Evolutionary conservation across 2,113 vertebrate species (phyloP).

Genomic region (Ophthalmolycus amberensis): DNA sequence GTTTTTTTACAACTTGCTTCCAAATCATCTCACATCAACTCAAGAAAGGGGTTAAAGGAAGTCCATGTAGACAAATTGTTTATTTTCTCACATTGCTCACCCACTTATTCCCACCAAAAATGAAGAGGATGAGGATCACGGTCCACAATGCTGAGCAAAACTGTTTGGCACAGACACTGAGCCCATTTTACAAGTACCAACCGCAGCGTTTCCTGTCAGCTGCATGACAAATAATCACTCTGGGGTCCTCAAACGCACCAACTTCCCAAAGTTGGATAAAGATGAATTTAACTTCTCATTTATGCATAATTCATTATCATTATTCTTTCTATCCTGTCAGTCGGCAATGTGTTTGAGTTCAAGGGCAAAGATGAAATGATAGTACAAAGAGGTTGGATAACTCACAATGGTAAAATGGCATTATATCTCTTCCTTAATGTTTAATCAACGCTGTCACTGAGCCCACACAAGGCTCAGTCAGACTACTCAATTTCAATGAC

Average conservation of each 20-base stretch:
- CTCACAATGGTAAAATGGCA: constrained; percentile 81
- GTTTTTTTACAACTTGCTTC: constrained; percentile 10
- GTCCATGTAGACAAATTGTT: constrained; percentile 20
- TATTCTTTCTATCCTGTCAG: constrained; percentile 80
- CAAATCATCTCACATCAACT: constrained; percentile 31
- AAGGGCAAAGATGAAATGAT: constrained; percentile 82
- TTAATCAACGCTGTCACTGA: constrained; percentile 82
- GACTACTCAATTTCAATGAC: constrained; percentile 80
- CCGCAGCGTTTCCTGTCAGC: constrained; percentile 71
- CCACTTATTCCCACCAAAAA: constrained; percentile 7
- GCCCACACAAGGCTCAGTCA: constrained; percentile 79
- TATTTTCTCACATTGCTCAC: constrained; percentile 23
- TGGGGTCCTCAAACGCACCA: constrained; percentile 71
- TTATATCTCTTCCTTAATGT: constrained; percentile 84
- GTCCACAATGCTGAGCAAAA: constrained; percentile 29
- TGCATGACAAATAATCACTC: constrained; percentile 75
- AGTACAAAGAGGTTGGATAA: constrained; percentile 78
- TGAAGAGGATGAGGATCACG: constrained; percentile 31
- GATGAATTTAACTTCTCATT: constrained; percentile 78
- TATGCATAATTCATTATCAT: constrained; percentile 83
- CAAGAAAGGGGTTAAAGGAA: constrained; percentile 2
- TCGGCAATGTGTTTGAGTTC: constrained; percentile 76
- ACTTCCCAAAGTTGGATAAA: constrained; percentile 79
- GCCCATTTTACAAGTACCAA: constrained; percentile 56
- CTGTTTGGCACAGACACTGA: constrained; percentile 45